Evolutionary conservation across 2,113 vertebrate species (phyloP), one percentile per base, ranked within the genome.

Genomic region (Heptranchias perlo): DNA sequence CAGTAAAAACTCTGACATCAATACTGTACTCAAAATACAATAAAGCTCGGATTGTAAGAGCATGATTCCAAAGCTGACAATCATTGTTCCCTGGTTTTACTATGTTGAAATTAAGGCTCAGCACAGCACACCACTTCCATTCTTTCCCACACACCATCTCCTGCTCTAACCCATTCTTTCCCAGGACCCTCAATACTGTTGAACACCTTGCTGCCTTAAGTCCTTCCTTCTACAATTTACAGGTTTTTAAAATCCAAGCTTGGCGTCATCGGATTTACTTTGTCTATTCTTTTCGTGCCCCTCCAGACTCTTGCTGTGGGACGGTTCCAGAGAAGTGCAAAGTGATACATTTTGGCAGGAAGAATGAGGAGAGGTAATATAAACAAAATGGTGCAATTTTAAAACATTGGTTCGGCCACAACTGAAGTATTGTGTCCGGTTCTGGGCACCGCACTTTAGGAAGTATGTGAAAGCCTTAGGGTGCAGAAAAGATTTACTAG

Each of bases 11-110:
- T 69, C 25, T 69, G 65, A 23, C 65, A 28, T 23, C 31, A 18
- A 69, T 44, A 44, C 76, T 82, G 76, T 82, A 44, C 76, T 82
- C 11, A 44, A 82, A 82, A 44, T 4, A 3, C 49, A 91, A 91
- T 91, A 58, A 91, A 91, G 25, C 61, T 91, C n/a, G 31, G 87
- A 54, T 78, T 82, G 58, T 61, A 76, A 39, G 18, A 49, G 13
- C 96, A 35, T 94, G 96, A 78, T 94, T 96, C 91, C 64, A 67
- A 8, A 94, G 95, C 28, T 11, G 47, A 28, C 78, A 73, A 39
- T 96, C 73, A 78, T 67, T 76, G 95, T 82, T 96, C 6, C 76
- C 76, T 21, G 25, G 4, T 8, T 4, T 87, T 2, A 54, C 87
- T 93, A 84, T 96, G 78, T 92, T 95, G 84, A 84, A 23, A 16